A percentile compares a stretch with the other conserved stretches of the same genome.
phyloP scores from a whole-genome alignment of 2,888 invertebrate species.

The Luperina nickerlii region DNA sequence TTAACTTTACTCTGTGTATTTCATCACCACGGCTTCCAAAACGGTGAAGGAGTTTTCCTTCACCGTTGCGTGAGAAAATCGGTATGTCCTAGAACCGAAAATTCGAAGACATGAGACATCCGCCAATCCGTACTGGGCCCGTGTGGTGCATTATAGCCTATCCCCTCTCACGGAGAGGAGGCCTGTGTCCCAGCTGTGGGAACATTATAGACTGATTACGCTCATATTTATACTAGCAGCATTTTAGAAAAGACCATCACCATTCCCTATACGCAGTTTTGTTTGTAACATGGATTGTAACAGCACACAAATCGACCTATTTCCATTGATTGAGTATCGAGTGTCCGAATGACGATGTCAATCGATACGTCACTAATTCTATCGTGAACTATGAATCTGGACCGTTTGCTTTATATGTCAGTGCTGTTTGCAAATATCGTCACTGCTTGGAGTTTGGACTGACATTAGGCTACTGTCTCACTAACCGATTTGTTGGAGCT shows the following conservation, averaged over 20 bases:
- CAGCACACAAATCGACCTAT: slow-evolving; percentile 37
- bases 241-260: background rate
- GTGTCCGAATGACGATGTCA: slow-evolving; percentile 38
- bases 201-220: too few species aligned
- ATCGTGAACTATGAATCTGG: slow-evolving; percentile 42
- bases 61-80: background rate
- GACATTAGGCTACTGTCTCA: slow-evolving; percentile 1
- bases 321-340: slow-evolving; percentile 47
- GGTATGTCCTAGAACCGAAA: background rate
- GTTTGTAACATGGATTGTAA: background rate
- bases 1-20: background rate
- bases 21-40: background rate
- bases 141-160: too few species aligned
- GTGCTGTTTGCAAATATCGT: slow-evolving; percentile 43
- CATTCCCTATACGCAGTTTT: background rate
- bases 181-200: too few species aligned
- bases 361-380: slow-evolving; percentile 51
- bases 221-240: background rate
- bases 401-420: slow-evolving; percentile 45
- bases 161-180: too few species aligned
- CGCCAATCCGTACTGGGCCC: too few species aligned
- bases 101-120: background rate
- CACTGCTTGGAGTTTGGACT: slow-evolving; percentile 52
- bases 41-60: too few species aligned
- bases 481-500: background rate